These are phyloP conservation scores for Chlorodrepanis virens DNA, from an alignment of 2,113 vertebrate species.

Conservation along the genomic window DNA sequence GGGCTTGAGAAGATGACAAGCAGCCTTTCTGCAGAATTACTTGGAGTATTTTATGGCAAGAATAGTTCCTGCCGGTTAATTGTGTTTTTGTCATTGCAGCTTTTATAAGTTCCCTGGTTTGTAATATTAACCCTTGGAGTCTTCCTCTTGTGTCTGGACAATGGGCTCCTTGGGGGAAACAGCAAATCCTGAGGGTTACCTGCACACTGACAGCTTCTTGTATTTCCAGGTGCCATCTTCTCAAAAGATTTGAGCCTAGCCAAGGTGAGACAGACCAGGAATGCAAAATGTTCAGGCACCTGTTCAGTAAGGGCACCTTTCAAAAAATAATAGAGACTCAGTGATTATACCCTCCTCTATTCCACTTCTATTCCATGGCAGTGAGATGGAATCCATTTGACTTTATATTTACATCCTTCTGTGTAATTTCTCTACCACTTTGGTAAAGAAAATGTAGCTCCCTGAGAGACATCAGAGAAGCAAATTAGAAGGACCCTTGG, in stretches of 20 bases:
- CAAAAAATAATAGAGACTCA: neutral
- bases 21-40: neutral
- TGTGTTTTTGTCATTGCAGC: neutral
- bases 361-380: neutral
- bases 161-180: rapidly evolving
- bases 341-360: neutral
- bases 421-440: neutral
- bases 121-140: neutral
- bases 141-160: neutral
- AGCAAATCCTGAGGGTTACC: neutral
- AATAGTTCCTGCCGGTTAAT: neutral
- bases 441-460: neutral
- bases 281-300: neutral
- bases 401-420: neutral
- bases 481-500: neutral
- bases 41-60: neutral
- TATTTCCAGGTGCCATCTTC: neutral
- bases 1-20: neutral
- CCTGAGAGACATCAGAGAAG: neutral
- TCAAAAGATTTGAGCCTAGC: neutral
- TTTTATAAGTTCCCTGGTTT: neutral
- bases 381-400: neutral
- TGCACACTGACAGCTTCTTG: rapidly evolving
- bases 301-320: neutral
- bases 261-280: neutral